phyloP scores from a whole-genome alignment of 2,888 invertebrate species.

The Conistra vaccinii region DNA sequence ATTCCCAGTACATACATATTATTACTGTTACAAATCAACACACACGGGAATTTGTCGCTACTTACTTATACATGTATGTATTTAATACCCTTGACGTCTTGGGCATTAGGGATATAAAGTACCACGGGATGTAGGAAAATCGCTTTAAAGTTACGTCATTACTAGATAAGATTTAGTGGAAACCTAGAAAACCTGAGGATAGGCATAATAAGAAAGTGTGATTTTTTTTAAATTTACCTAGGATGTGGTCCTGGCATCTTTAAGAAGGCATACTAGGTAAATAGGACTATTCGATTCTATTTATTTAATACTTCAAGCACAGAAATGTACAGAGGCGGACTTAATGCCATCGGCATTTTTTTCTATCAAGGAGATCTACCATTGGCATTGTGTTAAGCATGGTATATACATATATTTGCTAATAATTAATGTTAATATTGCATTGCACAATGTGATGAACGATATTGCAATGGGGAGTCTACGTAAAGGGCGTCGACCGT shows the following conservation, averaged over 20 bases:
- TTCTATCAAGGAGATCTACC: neutral
- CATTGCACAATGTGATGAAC: neutral
- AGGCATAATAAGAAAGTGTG: neutral
- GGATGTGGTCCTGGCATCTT: neutral
- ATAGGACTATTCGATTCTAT: neutral
- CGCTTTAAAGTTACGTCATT: neutral
- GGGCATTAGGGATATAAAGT: conserved; percentile 6
- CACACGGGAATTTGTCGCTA: conserved; percentile 76
- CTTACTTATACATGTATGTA: conserved; percentile 42
- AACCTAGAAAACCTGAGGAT: neutral
- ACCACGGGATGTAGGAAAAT: neutral
- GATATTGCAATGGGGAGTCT: neutral
- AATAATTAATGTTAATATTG: neutral
- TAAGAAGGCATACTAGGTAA: neutral
- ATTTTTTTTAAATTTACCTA: neutral
- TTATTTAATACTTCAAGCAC: too few species aligned
- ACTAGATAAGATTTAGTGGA: neutral
- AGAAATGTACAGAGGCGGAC: too few species aligned
- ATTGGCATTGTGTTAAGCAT: neutral
- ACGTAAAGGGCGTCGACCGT: conserved; percentile 29
- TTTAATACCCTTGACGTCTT: conserved; percentile 20
- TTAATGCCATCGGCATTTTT: too few species aligned
- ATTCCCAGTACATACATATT: conserved; percentile 70
- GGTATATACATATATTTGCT: neutral
- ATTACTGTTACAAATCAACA: conserved; percentile 81